Percentiles rank a stretch among this genome's conserved stretches.
These are phyloP conservation scores for Pasiphila rectangulata DNA, from an alignment of 2,888 invertebrate genomes.

Conservation along the genomic window DNA sequence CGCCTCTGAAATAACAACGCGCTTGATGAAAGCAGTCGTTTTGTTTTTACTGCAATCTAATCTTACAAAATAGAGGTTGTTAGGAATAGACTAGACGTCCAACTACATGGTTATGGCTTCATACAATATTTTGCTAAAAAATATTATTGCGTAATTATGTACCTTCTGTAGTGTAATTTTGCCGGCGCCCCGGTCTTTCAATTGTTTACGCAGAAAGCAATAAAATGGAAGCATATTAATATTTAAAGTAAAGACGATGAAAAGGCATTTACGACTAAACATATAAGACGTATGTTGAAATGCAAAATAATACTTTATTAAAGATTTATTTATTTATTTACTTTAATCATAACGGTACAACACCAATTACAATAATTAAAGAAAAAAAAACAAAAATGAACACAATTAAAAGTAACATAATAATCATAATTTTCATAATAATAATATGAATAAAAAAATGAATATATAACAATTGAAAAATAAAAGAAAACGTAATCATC, in stretches of 20 bases:
- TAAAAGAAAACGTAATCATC: no score
- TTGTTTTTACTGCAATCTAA: conserved; percentile 23
- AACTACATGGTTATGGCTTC: conserved; percentile 28
- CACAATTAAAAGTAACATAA: no score
- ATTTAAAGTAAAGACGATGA: background rate
- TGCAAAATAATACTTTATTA: no score
- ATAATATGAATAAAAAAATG: no score
- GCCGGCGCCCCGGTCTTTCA: conserved; percentile 1
- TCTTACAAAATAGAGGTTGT: conserved; percentile 21
- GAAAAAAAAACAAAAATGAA: no score
- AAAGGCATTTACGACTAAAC: background rate
- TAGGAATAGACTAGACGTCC: conserved; percentile 17
- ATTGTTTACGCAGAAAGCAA: background rate
- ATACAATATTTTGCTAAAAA: conserved; percentile 20
- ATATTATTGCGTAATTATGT: conserved; percentile 18
- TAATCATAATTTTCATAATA: no score
- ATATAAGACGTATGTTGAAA: background rate
- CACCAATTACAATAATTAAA: no score
- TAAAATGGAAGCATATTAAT: background rate
- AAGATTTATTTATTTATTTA: no score
- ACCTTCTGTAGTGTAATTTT: conserved; percentile 27
- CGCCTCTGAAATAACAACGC: no score
- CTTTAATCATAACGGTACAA: no score
- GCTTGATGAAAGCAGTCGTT: no score
- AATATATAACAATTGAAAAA: no score